Conservation (phyloP, 2,113 vertebrate genomes). For the Enhydra lutris region DNA sequence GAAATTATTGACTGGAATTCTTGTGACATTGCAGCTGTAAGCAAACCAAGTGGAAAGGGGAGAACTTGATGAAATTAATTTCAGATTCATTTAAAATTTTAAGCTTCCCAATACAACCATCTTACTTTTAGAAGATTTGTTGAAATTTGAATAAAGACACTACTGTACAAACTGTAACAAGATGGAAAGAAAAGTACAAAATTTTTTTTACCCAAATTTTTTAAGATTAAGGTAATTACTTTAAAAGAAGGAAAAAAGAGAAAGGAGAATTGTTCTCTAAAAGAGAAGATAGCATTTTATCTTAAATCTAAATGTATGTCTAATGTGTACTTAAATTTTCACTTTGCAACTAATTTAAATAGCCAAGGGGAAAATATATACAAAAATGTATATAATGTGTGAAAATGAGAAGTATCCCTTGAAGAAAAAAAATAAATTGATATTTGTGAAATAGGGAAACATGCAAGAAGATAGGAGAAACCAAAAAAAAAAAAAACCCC, state of each 20-base stretch:
- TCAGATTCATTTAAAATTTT: not conserved
- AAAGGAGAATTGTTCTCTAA: not conserved
- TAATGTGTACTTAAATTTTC: constrained; percentile 22
- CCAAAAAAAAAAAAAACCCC: not conserved
- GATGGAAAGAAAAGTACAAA: not conserved
- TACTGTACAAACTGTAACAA: not conserved
- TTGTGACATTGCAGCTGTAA: constrained; percentile 1
- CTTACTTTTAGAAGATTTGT: not conserved
- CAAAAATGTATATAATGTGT: constrained; percentile 4
- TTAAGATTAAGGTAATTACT: constrained; percentile 3
- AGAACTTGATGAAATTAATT: not conserved
- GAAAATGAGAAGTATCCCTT: not conserved
- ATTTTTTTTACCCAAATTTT: not conserved
- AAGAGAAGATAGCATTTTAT: constrained; percentile 32
- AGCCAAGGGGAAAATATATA: not conserved
- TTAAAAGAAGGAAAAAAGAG: not conserved
- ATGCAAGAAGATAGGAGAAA: not conserved
- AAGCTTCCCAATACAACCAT: not conserved
- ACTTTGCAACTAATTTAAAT: constrained; percentile 19
- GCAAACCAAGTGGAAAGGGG: constrained; percentile 17
- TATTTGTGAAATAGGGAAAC: not conserved
- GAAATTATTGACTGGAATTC: constrained; percentile 43
- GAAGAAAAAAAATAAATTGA: not conserved
- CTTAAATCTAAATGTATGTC: not conserved
- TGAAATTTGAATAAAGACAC: not conserved